These are phyloP conservation scores for Resseliella maxima DNA, from an alignment of 2,888 invertebrate species.

Conservation along the genomic window DNA sequence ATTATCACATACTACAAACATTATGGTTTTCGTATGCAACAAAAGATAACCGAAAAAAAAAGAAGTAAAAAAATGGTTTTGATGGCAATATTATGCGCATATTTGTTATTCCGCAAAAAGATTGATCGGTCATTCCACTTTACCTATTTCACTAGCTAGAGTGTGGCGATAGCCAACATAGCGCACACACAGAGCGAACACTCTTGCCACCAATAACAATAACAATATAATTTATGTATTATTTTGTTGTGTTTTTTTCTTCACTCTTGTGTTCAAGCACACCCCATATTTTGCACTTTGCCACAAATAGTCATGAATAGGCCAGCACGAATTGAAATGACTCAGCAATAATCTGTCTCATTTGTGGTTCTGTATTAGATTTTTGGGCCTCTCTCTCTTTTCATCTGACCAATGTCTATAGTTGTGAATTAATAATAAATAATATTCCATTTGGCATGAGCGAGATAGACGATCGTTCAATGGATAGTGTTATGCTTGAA, in stretches of 20 bases:
- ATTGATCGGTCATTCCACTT: conserved; percentile 53
- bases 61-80: background rate
- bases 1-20: background rate
- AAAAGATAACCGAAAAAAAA: background rate
- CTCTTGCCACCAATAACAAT: conserved; percentile 25
- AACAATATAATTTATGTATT: conserved; percentile 43
- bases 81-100: conserved; percentile 45
- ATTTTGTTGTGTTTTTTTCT: background rate
- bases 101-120: conserved; percentile 9
- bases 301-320: background rate
- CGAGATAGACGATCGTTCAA: too few relatives aligned
- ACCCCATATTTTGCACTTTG: conserved; percentile 45
- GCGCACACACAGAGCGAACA: background rate
- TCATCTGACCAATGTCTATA: background rate
- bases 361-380: conserved; percentile 26
- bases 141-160: background rate
- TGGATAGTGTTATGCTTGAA: background rate
- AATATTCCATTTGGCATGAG: background rate
- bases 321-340: conserved; percentile 41
- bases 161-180: background rate
- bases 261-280: background rate
- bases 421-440: background rate
- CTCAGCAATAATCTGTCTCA: conserved; percentile 21
- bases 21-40: conserved; percentile 18
- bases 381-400: conserved; percentile 31